Base-by-base conservation (phyloP, 2,888 invertebrate species). In the Cryptosula pallasiana region DNA sequence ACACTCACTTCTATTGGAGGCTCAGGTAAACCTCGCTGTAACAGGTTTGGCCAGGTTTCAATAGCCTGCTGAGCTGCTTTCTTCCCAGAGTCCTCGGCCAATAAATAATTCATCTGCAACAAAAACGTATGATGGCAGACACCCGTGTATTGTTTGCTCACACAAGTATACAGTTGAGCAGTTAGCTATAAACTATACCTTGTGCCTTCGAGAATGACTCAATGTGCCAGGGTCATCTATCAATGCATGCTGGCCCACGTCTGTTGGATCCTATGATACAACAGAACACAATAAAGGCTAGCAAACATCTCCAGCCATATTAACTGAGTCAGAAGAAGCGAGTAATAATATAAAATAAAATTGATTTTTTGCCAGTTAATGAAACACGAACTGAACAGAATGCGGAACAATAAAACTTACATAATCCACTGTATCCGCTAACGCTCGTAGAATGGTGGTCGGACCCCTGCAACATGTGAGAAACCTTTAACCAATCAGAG, bases 381-480 rank as follows among this genome's bases (percentile, higher is more conserved):
- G n/a, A n/a, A n/a, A n/a, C n/a, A n/a, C n/a, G n/a, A n/a, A n/a
- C n/a, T n/a, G n/a, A n/a, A n/a, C n/a, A n/a, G n/a, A n/a, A n/a
- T n/a, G n/a, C n/a, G n/a, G 25, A 20, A 5, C 57, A 57, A 5
- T 25, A 32, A 29, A 32, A 63, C 63, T 63, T 34, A 63, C 63
- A 63, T 63, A 63, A 32, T 63, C 27, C 32, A 63, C 63, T 29
- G 63, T 63, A n/a, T 63, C 63, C 9, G 63, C 63, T 63, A 63
- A 63, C 2, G 63, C 63, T 13, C n/a, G 63, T 5, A 63, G 63
- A 13, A 63, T 63, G 16, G 25, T 63, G 3, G 63, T 63, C 13
- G 63, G 63, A 5, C 27, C 63, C 9, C 63, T 63, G n/a, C 25
- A 57, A 57, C n/a, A n/a, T n/a, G n/a, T n/a, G n/a, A n/a, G n/a